Evolutionary conservation across 1,140 invertebrate species (phyloP).

Genomic region (Rhizoglyphus robini): DNA sequence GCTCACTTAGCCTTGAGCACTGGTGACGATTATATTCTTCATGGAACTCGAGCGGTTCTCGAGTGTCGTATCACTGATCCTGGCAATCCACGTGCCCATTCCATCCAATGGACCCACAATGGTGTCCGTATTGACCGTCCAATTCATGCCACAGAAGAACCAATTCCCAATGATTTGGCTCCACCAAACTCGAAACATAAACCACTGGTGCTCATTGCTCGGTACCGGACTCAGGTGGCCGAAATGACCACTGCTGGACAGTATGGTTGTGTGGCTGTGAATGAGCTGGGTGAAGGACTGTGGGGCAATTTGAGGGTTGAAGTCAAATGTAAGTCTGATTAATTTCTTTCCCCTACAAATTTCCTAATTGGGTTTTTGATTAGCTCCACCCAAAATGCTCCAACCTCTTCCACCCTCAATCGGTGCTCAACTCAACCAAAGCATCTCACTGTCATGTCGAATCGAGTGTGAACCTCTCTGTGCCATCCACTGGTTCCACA

Average conservation of each 20-base stretch:
- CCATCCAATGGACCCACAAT: constrained; percentile 25
- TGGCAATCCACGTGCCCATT: constrained; percentile 54
- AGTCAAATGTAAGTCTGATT: constrained; percentile 50
- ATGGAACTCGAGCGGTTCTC: constrained; percentile 58
- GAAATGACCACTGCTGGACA: constrained; percentile 59
- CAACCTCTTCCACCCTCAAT: constrained; percentile 58
- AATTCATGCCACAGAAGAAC: neutral
- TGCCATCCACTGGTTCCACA: constrained; percentile 67
- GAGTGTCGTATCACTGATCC: constrained; percentile 63
- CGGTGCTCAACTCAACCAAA: constrained; percentile 47
- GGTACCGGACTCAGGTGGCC: constrained; percentile 6
- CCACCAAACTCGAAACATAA: neutral
- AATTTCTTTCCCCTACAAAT: neutral
- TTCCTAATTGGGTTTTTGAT: constrained; percentile 29
- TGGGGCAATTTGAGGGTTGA: constrained; percentile 55
- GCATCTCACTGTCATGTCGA: constrained; percentile 64
- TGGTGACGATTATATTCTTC: constrained; percentile 31
- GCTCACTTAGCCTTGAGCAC: constrained; percentile 20
- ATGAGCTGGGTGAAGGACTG: constrained; percentile 61
- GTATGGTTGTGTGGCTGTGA: constrained; percentile 68
- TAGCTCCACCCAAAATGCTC: constrained; percentile 71
- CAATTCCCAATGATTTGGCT: neutral
- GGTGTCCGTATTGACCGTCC: constrained; percentile 5
- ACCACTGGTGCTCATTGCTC: neutral
- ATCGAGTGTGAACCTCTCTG: constrained; percentile 72